Conservation (phyloP, 2,113 vertebrate species). For the Oceanodroma tethys region DNA sequence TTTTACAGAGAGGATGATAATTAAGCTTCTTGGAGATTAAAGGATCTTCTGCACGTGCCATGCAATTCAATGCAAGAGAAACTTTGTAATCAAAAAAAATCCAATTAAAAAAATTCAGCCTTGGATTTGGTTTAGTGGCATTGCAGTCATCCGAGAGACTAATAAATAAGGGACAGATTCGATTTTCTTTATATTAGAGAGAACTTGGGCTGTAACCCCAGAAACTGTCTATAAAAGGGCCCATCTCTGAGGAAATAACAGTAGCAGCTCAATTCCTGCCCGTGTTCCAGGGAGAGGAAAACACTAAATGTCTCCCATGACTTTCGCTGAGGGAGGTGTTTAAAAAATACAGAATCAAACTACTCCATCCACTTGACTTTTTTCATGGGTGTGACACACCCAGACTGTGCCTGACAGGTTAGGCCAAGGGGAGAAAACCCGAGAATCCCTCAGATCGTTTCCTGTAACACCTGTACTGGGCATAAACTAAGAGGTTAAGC, state of each 20-base stretch:
- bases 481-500: not conserved
- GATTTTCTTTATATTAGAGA: not conserved
- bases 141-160: not conserved
- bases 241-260: not conserved
- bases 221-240: not conserved
- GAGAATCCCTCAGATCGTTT: not conserved
- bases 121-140: not conserved
- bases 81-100: not conserved
- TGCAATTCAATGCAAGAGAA: not conserved
- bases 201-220: not conserved
- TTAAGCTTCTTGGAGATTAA: conserved; percentile 28
- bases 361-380: not conserved
- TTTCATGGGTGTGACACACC: not conserved
- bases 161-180: not conserved
- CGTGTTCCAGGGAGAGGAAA: not conserved
- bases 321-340: not conserved
- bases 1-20: conserved; percentile 35
- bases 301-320: not conserved
- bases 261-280: not conserved
- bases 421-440: not conserved
- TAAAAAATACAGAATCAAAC: not conserved
- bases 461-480: not conserved
- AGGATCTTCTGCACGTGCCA: not conserved
- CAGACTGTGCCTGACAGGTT: not conserved
- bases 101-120: not conserved